Evolutionary conservation across 1,140 invertebrate species (phyloP), one percentile per base, ranked within the genome.

Genomic region (Drosophila kurseongensis): DNA sequence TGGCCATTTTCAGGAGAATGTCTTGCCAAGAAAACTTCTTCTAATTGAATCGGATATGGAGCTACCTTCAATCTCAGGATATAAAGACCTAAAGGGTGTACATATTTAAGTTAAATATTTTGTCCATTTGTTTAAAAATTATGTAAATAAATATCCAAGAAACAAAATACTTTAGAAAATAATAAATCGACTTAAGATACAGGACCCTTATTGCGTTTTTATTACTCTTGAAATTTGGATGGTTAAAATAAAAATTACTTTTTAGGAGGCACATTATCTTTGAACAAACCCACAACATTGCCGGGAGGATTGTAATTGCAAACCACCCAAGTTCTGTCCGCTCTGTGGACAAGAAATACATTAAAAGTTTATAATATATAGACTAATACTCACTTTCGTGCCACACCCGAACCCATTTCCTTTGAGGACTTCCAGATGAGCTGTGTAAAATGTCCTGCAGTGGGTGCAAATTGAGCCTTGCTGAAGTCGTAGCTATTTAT

Each of bases 291-390:
- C 1, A 95, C 74, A 54, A 95, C 94, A 90, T 97, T 97, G 4
- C 96, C 96, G 1, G 95, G 93, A 1, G 96, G 96, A 92, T 94
- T 94, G 82, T 97, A 97, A 80, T 96, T 96, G 59, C 95, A 95
- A 0, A 97, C 96, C 0, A 96, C 95, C 86, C 82, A 90, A 13
- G 88, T 91, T 8, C 82, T 71, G 48, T 90, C 88, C 45, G 78
- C 89, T 54, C 86, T 90, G 4, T 32, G 5, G 14, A 23, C 9
- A 36, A 36, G 1, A 27, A 55, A 36, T 8, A 63, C 10, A 27
- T 13, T 7, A 23, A 4, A 8, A 40, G 2, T 12, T 4, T 2
- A 4, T 8, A 32, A 14, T 3, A 10, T 0, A 16, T n/a, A 16
- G 0, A 27, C 12, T 5, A 3, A 12, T 12, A 48, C 29, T 62